Conservation (phyloP, 2,797 vertebrate species). For the Lacerta bilineata region DNA sequence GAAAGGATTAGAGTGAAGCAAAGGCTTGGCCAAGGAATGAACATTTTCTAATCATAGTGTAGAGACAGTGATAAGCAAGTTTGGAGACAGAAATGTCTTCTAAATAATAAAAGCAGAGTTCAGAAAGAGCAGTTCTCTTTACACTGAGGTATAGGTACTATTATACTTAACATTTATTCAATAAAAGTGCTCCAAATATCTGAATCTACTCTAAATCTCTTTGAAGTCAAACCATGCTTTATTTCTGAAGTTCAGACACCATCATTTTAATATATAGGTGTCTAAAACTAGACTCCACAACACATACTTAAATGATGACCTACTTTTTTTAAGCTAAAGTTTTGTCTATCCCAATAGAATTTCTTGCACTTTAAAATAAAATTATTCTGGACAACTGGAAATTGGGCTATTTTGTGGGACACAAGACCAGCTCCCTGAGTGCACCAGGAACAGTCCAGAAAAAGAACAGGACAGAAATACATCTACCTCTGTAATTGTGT, state of each 20-base stretch:
- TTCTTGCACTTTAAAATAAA: constrained; percentile 38
- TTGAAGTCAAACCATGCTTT: background rate
- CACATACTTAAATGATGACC: constrained; percentile 42
- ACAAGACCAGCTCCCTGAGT: constrained; percentile 33
- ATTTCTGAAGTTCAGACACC: background rate
- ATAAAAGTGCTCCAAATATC: constrained; percentile 18
- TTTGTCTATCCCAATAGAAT: constrained; percentile 20
- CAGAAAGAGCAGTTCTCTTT: constrained; percentile 19
- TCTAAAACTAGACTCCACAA: constrained; percentile 28
- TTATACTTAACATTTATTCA: constrained; percentile 18
- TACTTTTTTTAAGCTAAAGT: background rate
- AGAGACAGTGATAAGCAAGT: constrained; percentile 11
- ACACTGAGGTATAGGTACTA: background rate
- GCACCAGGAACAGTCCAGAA: background rate
- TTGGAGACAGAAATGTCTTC: constrained; percentile 17
- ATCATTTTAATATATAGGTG: constrained; percentile 31
- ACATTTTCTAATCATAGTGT: constrained; percentile 33
- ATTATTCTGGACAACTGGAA: constrained; percentile 18
- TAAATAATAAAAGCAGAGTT: constrained; percentile 27
- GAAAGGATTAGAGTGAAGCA: constrained; percentile 12
- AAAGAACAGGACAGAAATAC: background rate
- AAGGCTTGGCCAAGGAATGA: constrained; percentile 2
- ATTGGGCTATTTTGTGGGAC: constrained; percentile 48
- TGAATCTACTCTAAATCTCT: constrained; percentile 29
- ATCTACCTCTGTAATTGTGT: background rate